Percentiles rank a stretch among this genome's conserved stretches.
Evolutionary conservation across 2,888 invertebrate species (phyloP).

Genomic region (Dermolepida albohirtum): DNA sequence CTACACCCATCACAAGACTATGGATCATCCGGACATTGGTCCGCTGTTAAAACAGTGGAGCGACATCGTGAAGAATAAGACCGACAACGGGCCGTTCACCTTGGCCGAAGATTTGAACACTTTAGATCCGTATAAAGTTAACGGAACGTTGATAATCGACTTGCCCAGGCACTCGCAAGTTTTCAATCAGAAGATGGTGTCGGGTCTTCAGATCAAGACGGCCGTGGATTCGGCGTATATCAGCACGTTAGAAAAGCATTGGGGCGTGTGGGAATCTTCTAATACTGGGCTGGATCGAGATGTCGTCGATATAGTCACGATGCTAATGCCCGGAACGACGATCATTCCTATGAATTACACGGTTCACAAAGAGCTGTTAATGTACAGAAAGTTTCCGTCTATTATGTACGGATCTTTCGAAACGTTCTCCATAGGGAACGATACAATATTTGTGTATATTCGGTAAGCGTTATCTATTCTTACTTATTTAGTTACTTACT

Average conservation of each 20-base stretch:
- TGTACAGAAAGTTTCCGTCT: constrained; percentile 68
- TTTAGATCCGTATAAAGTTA: constrained; percentile 59
- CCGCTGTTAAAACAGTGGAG: constrained; percentile 74
- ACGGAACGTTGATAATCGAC: constrained; percentile 61
- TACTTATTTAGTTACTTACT: too few relatives aligned
- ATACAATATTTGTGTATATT: constrained; percentile 74
- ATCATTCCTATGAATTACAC: constrained; percentile 53
- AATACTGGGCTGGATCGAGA: constrained; percentile 51
- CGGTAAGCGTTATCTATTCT: constrained; percentile 69
- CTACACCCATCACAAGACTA: constrained; percentile 74
- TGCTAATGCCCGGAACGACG: constrained; percentile 85
- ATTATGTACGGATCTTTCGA: constrained; percentile 73
- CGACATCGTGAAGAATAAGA: constrained; percentile 70
- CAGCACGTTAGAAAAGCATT: constrained; percentile 59
- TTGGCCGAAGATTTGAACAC: constrained; percentile 58
- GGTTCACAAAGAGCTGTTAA: constrained; percentile 62
- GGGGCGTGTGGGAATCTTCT: constrained; percentile 66
- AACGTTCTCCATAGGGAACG: constrained; percentile 66
- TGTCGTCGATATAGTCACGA: constrained; percentile 74
- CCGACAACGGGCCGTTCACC: constrained; percentile 63
- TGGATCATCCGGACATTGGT: constrained; percentile 72
- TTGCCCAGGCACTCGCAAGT: constrained; percentile 60
- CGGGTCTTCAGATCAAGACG: constrained; percentile 48
- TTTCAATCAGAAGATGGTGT: constrained; percentile 52
- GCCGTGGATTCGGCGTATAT: constrained; percentile 56